phyloP scores from a whole-genome alignment of 2,113 vertebrate species.

The Siniperca chuatsi region DNA sequence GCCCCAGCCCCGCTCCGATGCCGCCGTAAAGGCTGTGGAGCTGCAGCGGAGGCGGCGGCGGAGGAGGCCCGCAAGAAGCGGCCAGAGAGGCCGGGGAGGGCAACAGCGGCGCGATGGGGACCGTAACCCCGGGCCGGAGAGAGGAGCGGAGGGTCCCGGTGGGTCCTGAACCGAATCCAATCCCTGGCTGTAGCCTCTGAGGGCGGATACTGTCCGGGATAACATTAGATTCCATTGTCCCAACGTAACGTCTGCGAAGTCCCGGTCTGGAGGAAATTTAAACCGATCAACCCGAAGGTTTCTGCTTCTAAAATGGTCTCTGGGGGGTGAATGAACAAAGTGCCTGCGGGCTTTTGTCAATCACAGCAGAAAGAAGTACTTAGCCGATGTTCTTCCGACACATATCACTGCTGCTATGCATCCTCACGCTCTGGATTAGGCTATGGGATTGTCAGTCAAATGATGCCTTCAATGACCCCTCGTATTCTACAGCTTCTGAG shows the following conservation, averaged over 20 bases:
- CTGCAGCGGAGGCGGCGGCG: conserved; percentile 86
- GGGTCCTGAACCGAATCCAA: conserved; percentile 80
- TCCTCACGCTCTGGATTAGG: conserved; percentile 72
- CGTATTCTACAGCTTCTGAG: background rate
- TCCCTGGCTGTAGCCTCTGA: conserved; percentile 90
- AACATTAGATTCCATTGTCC: conserved; percentile 88
- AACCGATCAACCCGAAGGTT: background rate
- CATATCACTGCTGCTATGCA: conserved; percentile 52
- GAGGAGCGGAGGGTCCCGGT: conserved; percentile 84
- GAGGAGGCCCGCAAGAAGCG: conserved; percentile 84
- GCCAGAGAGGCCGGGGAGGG: conserved; percentile 76
- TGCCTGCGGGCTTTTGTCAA: conserved; percentile 41
- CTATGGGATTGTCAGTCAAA: conserved; percentile 71
- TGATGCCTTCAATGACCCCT: conserved; percentile 43
- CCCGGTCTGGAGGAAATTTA: conserved; percentile 20
- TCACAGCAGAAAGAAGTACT: conserved; percentile 37
- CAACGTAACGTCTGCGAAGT: conserved; percentile 63
- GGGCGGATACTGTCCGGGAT: conserved; percentile 90
- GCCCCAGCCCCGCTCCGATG: conserved; percentile 79
- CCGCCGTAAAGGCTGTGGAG: conserved; percentile 85
- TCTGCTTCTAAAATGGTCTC: background rate
- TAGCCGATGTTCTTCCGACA: conserved; percentile 55
- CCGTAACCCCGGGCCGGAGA: conserved; percentile 84
- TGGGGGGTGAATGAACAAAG: background rate
- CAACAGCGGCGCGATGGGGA: conserved; percentile 78